phyloP scores from a whole-genome alignment of 2,888 invertebrate species.

The Aspidiotus destructor region DNA sequence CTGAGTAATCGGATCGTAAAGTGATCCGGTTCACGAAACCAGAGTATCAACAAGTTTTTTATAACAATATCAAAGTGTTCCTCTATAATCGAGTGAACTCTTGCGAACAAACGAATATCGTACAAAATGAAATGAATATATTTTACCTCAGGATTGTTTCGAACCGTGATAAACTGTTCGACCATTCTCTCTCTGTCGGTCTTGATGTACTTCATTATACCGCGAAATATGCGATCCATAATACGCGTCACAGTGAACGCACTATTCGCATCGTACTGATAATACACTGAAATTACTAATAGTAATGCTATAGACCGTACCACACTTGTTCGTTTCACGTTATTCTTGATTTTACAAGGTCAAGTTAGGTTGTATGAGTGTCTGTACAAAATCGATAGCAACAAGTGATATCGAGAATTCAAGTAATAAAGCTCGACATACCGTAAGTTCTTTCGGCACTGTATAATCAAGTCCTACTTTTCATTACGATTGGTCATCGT shows the following conservation, averaged over 20 bases:
- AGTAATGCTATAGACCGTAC: too few species aligned
- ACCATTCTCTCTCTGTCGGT: conserved; percentile 77
- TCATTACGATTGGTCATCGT: too few species aligned
- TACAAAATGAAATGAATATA: conserved; percentile 4
- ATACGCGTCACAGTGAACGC: too few species aligned
- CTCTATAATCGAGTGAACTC: not conserved
- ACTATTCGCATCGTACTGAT: too few species aligned
- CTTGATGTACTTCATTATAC: conserved; percentile 79
- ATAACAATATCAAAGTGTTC: not conserved
- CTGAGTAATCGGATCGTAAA: too few species aligned
- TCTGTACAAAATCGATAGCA: conserved; percentile 1
- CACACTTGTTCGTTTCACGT: too few species aligned
- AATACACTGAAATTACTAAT: too few species aligned
- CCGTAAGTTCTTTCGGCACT: too few species aligned
- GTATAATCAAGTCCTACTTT: too few species aligned
- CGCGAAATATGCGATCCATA: conserved; percentile 81
- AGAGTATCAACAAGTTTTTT: too few species aligned
- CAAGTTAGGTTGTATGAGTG: not conserved
- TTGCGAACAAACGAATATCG: conserved; percentile 1
- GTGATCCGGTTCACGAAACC: too few species aligned
- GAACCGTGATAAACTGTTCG: conserved; percentile 80
- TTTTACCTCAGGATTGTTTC: conserved; percentile 66
- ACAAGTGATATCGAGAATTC: not conserved
- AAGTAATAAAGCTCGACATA: too few species aligned
- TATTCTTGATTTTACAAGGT: not conserved